Conservation (phyloP, 2,113 vertebrate species). For the Entomyzon cyanotis region DNA sequence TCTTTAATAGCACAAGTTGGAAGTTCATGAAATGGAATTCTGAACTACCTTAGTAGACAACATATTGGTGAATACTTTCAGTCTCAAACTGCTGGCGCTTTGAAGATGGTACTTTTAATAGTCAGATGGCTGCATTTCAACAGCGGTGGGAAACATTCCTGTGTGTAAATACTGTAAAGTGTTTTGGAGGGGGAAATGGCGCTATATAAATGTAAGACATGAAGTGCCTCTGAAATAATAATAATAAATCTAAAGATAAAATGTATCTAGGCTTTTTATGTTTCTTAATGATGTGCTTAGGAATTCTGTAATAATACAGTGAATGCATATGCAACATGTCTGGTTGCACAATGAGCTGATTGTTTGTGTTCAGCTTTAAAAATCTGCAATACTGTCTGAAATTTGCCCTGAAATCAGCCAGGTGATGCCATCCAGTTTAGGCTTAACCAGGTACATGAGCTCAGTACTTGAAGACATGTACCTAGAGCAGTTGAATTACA, state of each 20-base stretch:
- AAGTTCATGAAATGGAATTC: neutral
- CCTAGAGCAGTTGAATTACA: neutral
- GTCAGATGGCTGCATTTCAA: conserved; percentile 43
- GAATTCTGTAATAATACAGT: neutral
- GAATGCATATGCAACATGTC: neutral
- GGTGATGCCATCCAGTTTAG: neutral
- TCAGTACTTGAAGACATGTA: neutral
- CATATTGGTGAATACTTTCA: neutral
- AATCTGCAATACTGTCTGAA: neutral
- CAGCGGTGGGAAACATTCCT: conserved; percentile 56
- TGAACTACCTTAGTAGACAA: neutral
- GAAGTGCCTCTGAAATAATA: conserved; percentile 74
- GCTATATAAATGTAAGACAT: conserved; percentile 66
- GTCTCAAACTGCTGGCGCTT: conserved; percentile 30
- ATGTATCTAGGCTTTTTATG: neutral
- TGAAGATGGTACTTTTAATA: conserved; percentile 12
- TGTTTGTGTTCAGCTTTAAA: neutral
- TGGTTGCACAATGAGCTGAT: rapidly evolving
- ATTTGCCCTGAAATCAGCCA: neutral
- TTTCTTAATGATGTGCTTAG: neutral
- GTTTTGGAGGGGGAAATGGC: conserved; percentile 40
- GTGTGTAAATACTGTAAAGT: conserved; percentile 67
- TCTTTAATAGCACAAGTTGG: conserved; percentile 48
- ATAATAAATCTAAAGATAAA: conserved; percentile 51
- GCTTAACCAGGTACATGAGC: neutral